Percentiles rank a stretch among this genome's conserved stretches.
Evolutionary conservation across 53 echinoderm and acorn worm species (phyloP).

Genomic region (Zoroaster sp.): DNA sequence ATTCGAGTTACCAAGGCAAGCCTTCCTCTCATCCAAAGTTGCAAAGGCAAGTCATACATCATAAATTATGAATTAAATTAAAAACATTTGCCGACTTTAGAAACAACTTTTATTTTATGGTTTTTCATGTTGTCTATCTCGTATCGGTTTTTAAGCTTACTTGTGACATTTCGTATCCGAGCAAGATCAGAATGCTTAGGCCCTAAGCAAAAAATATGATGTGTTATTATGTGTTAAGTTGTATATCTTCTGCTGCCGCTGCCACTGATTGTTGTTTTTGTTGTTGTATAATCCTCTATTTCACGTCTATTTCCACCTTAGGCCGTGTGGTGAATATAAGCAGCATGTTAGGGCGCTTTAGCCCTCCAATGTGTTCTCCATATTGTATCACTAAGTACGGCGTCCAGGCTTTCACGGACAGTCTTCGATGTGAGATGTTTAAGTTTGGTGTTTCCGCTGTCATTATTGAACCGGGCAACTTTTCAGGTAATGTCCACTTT

Average conservation of each 20-base stretch:
- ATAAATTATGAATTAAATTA: neutral
- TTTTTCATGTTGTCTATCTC: neutral
- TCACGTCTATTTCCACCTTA: neutral
- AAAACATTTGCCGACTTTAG: neutral
- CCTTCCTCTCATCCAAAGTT: slow-evolving; percentile 63
- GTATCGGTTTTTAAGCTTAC: neutral
- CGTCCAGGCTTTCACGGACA: slow-evolving; percentile 70
- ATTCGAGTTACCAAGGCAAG: slow-evolving; percentile 71
- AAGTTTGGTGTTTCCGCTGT: slow-evolving; percentile 68
- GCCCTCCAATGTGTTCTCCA: slow-evolving; percentile 26
- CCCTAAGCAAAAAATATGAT: no score
- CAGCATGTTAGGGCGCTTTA: slow-evolving; percentile 59
- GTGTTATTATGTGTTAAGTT: neutral
- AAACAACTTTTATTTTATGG: neutral
- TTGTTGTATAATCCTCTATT: neutral
- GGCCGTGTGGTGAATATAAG: slow-evolving; percentile 79
- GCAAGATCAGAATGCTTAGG: no score
- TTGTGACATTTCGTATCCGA: neutral
- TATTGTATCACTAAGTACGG: slow-evolving; percentile 77
- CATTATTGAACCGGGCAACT: slow-evolving; percentile 75
- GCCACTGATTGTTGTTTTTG: neutral
- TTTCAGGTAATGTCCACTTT: slow-evolving; percentile 69
- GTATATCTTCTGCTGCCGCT: no score
- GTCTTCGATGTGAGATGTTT: slow-evolving; percentile 55
- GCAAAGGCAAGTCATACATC: slow-evolving; percentile 50